phyloP scores from a whole-genome alignment of 1,140 invertebrate species.

The Ephestia elutella region DNA sequence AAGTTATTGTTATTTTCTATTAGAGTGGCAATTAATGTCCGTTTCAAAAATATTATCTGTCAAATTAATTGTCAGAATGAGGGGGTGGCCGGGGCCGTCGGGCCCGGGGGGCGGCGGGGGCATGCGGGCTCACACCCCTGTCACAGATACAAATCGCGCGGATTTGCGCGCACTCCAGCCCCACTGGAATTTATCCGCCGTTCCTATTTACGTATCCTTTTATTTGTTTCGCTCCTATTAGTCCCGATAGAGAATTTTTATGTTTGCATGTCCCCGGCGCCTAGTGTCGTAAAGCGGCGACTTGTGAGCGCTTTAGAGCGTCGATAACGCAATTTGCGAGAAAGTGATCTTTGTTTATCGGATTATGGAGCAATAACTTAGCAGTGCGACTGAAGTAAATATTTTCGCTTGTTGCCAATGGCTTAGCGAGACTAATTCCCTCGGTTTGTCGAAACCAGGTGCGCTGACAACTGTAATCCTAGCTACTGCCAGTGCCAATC shows the following conservation, averaged over 20 bases:
- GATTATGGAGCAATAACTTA: slow-evolving; percentile 68
- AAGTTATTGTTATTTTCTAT: slow-evolving; percentile 4
- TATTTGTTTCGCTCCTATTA: slow-evolving; percentile 73
- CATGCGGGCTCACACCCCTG: slow-evolving; percentile 44
- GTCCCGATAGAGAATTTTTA: slow-evolving; percentile 74
- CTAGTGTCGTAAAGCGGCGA: slow-evolving; percentile 69
- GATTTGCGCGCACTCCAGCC: slow-evolving; percentile 71
- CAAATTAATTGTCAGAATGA: slow-evolving; percentile 63
- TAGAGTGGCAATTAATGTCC: slow-evolving; percentile 6
- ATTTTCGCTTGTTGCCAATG: slow-evolving; percentile 51
- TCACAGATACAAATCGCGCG: slow-evolving; percentile 72
- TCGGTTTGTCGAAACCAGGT: slow-evolving; percentile 55
- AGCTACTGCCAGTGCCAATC: not conserved
- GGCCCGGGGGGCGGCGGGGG: slow-evolving; percentile 22
- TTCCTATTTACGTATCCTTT: slow-evolving; percentile 73
- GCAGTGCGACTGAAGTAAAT: slow-evolving; percentile 49
- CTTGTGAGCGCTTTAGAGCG: slow-evolving; percentile 65
- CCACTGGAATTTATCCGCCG: slow-evolving; percentile 69
- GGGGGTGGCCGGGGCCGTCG: slow-evolving; percentile 18
- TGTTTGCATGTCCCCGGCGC: slow-evolving; percentile 65
- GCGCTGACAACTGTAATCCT: slow-evolving; percentile 52
- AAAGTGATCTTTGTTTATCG: slow-evolving; percentile 60
- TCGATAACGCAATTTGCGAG: slow-evolving; percentile 67
- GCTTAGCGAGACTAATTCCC: slow-evolving; percentile 63
- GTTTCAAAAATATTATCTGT: slow-evolving; percentile 50